Conservation (phyloP, 2,888 invertebrate genomes). For the Masnerella sp. region DNA sequence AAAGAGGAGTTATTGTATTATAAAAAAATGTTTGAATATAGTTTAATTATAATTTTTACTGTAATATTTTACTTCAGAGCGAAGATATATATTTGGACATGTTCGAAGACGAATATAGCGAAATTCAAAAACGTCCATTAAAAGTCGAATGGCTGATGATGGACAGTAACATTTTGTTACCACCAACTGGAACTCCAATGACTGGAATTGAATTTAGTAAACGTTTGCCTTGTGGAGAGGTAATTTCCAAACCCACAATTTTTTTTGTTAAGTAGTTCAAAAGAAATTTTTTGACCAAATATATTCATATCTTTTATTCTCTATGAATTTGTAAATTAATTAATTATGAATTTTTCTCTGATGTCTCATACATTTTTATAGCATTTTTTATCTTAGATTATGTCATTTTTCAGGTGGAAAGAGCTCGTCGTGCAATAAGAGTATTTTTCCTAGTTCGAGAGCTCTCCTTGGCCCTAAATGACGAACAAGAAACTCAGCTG, state of each 20-base stretch:
- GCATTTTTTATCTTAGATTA: too few species aligned
- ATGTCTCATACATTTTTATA: too few species aligned
- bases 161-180: slow-evolving; percentile 96
- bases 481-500: slow-evolving; percentile 90
- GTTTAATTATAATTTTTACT: not conserved
- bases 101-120: slow-evolving; percentile 98
- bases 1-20: too few species aligned
- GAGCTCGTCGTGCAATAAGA: slow-evolving; percentile 92
- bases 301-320: too few species aligned
- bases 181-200: slow-evolving; percentile 97
- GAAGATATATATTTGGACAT: slow-evolving; percentile 99
- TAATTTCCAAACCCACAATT: slow-evolving; percentile 73
- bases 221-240: slow-evolving; percentile 97
- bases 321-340: too few species aligned
- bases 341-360: too few species aligned
- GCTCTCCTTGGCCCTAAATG: slow-evolving; percentile 87
- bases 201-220: slow-evolving; percentile 97
- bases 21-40: not conserved
- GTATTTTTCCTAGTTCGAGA: slow-evolving; percentile 94
- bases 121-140: slow-evolving; percentile 90
- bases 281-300: too few species aligned
- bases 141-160: slow-evolving; percentile 97
- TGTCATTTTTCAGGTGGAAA: slow-evolving; percentile 84
- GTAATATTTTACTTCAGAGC: slow-evolving; percentile 79
- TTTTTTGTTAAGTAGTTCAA: too few species aligned